These are phyloP conservation scores for Rafetus swinhoei DNA, from an alignment of 2,113 vertebrate species.

Conservation along the genomic window DNA sequence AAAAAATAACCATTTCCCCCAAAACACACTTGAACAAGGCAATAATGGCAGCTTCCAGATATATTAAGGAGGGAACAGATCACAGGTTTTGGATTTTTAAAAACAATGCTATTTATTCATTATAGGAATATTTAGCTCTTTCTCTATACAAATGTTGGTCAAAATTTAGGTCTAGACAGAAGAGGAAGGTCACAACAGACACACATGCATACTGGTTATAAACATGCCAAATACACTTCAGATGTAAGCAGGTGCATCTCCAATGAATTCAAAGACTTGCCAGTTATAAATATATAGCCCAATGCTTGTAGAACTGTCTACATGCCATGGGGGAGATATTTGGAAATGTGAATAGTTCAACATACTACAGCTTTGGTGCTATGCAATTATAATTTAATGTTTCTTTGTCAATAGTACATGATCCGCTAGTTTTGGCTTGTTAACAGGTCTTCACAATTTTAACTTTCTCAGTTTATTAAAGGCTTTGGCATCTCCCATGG, in stretches of 20 bases:
- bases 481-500: not conserved
- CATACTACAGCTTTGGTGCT: not conserved
- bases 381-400: not conserved
- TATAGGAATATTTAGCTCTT: slow-evolving; percentile 2
- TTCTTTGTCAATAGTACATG: not conserved
- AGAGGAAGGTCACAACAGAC: not conserved
- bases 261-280: not conserved
- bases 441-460: not conserved
- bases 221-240: not conserved
- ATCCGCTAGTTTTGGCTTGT: not conserved
- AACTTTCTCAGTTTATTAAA: not conserved
- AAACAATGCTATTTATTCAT: not conserved
- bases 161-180: not conserved
- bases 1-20: slow-evolving; percentile 21
- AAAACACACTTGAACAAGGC: not conserved
- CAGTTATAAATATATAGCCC: not conserved
- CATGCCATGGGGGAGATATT: not conserved
- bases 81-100: not conserved
- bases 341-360: not conserved
- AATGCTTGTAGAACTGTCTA: not conserved
- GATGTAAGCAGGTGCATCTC: not conserved
- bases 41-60: not conserved
- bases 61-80: not conserved
- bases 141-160: not conserved
- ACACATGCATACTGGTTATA: not conserved